Percentiles rank a stretch among this genome's conserved stretches.
Conservation (phyloP, 1,140 invertebrate genomes). For the Acromyrmex heyeri region DNA sequence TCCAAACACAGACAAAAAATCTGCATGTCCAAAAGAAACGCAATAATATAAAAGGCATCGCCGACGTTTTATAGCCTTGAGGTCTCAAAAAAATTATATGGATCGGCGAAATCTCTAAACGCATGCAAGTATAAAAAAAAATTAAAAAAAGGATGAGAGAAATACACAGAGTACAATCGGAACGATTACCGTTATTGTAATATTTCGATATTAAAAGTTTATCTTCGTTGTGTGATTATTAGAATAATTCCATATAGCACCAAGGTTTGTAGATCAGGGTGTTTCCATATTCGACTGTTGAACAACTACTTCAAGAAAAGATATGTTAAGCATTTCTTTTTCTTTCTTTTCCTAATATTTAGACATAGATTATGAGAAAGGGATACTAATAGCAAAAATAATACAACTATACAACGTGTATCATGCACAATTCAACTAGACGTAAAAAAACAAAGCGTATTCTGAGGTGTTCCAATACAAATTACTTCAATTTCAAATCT, state of each 20-base stretch:
- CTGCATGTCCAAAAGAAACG: slow-evolving; percentile 69
- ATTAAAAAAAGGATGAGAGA: slow-evolving; percentile 59
- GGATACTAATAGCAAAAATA: slow-evolving; percentile 66
- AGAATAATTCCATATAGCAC: slow-evolving; percentile 87
- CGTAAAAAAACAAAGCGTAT: slow-evolving; percentile 72
- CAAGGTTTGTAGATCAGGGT: slow-evolving; percentile 82
- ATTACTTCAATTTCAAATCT: background rate
- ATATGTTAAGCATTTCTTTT: slow-evolving; percentile 70
- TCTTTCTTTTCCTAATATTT: slow-evolving; percentile 47
- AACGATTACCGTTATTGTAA: slow-evolving; percentile 75
- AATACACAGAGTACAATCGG: slow-evolving; percentile 74
- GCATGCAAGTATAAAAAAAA: slow-evolving; percentile 66
- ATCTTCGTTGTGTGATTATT: slow-evolving; percentile 80
- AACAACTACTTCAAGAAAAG: slow-evolving; percentile 76
- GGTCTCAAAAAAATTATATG: slow-evolving; percentile 37
- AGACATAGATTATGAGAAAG: slow-evolving; percentile 65
- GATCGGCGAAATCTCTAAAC: slow-evolving; percentile 55
- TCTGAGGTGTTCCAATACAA: slow-evolving; percentile 50
- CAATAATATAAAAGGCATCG: slow-evolving; percentile 55
- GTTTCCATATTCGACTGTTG: slow-evolving; percentile 72
- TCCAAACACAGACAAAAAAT: slow-evolving; percentile 72
- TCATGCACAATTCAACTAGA: slow-evolving; percentile 75
- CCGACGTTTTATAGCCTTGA: slow-evolving; percentile 45
- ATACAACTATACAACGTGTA: slow-evolving; percentile 50
- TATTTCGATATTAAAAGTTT: slow-evolving; percentile 76